Percentiles rank a stretch among this genome's conserved stretches.
Evolutionary conservation across 1,140 invertebrate species (phyloP).

Genomic region (Aphis craccivora): DNA sequence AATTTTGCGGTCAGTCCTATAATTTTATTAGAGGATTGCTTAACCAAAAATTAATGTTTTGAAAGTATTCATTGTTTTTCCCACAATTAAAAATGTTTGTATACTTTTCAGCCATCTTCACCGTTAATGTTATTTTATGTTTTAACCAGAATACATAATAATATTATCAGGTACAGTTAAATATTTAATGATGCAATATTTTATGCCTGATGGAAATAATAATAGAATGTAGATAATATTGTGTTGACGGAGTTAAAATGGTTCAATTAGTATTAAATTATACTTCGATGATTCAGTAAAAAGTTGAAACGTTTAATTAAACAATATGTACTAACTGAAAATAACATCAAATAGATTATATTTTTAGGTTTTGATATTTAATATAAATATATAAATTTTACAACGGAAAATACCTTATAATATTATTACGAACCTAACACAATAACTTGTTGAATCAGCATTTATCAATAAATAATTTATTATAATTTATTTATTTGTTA

Average conservation of each 20-base stretch:
- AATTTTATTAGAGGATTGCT: constrained; percentile 9
- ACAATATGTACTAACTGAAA: not conserved
- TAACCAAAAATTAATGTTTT: not conserved
- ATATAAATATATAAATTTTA: not conserved
- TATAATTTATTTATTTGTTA: no score
- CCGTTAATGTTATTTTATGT: not conserved
- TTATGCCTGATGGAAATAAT: not conserved
- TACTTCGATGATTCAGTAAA: not conserved
- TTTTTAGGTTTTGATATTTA: not conserved
- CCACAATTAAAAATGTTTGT: constrained; percentile 3
- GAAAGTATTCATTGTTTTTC: not conserved
- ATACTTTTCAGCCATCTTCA: not conserved
- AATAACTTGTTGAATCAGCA: no score
- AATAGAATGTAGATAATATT: not conserved
- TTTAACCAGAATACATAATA: no score
- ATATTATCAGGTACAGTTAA: no score
- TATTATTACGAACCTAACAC: not conserved
- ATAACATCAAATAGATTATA: not conserved
- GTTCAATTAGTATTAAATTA: not conserved
- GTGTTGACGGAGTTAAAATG: not conserved
- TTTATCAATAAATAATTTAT: no score
- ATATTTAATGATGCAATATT: not conserved
- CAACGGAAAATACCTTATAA: not conserved
- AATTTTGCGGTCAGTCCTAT: constrained; percentile 15
- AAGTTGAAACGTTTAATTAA: not conserved